Evolutionary conservation across 2,888 invertebrate species (phyloP).

Genomic region (Oxyscelio sp.): DNA sequence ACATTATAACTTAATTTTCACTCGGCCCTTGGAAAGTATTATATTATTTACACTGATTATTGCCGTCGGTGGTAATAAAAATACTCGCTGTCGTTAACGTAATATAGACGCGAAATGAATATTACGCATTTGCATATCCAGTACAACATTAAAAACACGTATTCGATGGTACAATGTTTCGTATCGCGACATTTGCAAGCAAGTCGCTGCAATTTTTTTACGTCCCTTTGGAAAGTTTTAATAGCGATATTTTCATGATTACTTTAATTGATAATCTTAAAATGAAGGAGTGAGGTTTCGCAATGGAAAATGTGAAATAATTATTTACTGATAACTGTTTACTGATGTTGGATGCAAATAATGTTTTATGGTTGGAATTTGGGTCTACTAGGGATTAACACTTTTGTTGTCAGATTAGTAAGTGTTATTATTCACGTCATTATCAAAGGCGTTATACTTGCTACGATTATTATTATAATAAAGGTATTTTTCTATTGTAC

Average conservation of each 20-base stretch:
- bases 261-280: background rate
- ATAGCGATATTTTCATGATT: background rate
- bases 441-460: too few species aligned
- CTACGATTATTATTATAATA: too few species aligned
- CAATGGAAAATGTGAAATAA: background rate
- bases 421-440: too few species aligned
- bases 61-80: conserved; percentile 37
- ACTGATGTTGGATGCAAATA: too few species aligned
- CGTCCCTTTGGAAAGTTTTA: background rate
- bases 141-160: conserved; percentile 71
- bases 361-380: too few species aligned
- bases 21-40: conserved; percentile 45
- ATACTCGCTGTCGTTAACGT: conserved; percentile 48
- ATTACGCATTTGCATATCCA: conserved; percentile 68
- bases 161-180: conserved; percentile 63
- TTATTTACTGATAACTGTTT: background rate
- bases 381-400: too few species aligned
- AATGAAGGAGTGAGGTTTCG: background rate
- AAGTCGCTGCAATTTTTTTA: conserved; percentile 16
- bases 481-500: too few species aligned
- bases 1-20: conserved; percentile 67
- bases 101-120: conserved; percentile 65
- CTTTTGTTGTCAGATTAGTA: too few species aligned
- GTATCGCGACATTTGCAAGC: conserved; percentile 54
- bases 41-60: conserved; percentile 62